phyloP scores from a whole-genome alignment of 2,888 invertebrate genomes.

The Theristus sp. region DNA sequence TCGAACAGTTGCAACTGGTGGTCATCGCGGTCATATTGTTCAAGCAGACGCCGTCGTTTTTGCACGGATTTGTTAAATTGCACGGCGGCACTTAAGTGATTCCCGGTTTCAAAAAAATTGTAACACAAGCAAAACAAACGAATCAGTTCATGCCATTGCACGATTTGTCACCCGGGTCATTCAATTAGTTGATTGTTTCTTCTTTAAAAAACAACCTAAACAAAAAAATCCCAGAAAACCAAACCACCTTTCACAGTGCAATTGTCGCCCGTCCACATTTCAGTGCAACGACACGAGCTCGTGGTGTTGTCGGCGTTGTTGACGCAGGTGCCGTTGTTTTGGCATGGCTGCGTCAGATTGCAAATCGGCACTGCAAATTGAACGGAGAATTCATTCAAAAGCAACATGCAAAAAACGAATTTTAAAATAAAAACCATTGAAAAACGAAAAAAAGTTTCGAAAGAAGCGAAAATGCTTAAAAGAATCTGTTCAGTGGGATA shows the following conservation, averaged over 20 bases:
- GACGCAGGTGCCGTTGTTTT: neutral
- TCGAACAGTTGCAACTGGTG: neutral
- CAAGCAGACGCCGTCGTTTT: neutral
- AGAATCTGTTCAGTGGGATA: no score
- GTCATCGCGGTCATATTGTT: neutral
- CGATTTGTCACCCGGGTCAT: neutral
- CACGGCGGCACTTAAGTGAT: neutral
- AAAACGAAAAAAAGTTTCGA: no score
- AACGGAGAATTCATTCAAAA: neutral
- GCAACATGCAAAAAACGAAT: no score
- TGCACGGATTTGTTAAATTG: neutral
- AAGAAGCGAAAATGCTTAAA: no score
- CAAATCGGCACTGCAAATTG: neutral
- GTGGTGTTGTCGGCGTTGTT: neutral
- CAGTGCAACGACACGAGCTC: neutral
- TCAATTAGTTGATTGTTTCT: no score
- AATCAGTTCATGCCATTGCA: no score
- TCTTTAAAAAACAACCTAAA: no score
- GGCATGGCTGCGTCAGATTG: neutral
- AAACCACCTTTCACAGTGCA: neutral
- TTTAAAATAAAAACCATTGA: no score
- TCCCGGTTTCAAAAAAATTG: neutral
- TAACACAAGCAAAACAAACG: no score
- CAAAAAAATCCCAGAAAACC: neutral
- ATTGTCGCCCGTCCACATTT: neutral